These are phyloP conservation scores for Spea multiplicata DNA, from an alignment of 2,113 vertebrate species.

Conservation along the genomic window DNA sequence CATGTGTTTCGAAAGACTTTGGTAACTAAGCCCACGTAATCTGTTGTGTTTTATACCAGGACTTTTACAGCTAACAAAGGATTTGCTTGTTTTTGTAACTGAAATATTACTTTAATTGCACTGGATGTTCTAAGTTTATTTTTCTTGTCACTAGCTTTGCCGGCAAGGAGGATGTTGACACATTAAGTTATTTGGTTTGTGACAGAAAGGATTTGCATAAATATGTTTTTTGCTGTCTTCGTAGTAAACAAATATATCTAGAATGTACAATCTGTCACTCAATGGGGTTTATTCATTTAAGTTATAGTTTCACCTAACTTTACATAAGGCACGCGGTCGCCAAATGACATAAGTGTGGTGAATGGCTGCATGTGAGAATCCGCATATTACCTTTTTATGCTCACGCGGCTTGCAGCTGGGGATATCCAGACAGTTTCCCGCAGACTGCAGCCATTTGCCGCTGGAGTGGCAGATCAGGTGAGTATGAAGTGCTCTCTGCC, in stretches of 20 bases:
- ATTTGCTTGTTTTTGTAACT: slow-evolving; percentile 28
- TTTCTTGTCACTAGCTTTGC: slow-evolving; percentile 32
- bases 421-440: no score
- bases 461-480: no score
- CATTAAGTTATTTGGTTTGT: slow-evolving; percentile 33
- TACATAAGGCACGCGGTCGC: no score
- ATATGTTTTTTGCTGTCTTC: neutral
- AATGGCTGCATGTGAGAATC: no score
- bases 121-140: slow-evolving; percentile 5
- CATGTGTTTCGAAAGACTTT: slow-evolving; percentile 15
- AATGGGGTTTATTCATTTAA: no score
- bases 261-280: neutral
- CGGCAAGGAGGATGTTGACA: slow-evolving; percentile 16
- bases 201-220: slow-evolving; percentile 32
- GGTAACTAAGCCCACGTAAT: neutral
- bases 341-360: no score
- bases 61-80: neutral
- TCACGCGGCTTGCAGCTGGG: no score
- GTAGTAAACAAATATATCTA: neutral
- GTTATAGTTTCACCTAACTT: no score
- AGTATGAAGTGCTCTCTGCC: no score
- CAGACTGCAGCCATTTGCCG: no score
- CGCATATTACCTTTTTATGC: no score
- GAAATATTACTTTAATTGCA: slow-evolving; percentile 34
- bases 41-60: neutral